Evolutionary conservation across 2,797 vertebrate genomes (phyloP).

Genomic region (Coranthus polyacanthus): DNA sequence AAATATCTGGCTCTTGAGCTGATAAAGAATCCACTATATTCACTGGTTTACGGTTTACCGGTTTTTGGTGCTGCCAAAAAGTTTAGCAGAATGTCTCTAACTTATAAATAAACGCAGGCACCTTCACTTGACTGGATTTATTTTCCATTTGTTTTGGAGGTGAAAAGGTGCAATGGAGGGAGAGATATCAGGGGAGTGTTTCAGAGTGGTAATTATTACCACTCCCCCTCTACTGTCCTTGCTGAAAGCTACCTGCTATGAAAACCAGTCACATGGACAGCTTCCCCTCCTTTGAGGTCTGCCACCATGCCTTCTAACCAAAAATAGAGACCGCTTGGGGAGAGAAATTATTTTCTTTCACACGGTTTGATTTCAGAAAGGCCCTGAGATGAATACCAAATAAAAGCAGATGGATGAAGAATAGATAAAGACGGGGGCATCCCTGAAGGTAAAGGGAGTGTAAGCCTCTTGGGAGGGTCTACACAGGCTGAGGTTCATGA

Average conservation of each 20-base stretch:
- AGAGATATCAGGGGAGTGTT: neutral
- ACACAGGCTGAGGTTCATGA: slow-evolving; percentile 10
- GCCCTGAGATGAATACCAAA: slow-evolving; percentile 22
- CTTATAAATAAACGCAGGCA: too few relatives aligned
- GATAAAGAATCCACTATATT: too few relatives aligned
- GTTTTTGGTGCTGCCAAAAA: too few relatives aligned
- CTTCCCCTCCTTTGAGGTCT: slow-evolving; percentile 21
- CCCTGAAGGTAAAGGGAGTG: slow-evolving; percentile 4
- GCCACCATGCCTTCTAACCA: slow-evolving; percentile 29
- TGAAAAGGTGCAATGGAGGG: neutral
- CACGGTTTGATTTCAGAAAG: slow-evolving; percentile 19
- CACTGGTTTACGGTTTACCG: too few relatives aligned
- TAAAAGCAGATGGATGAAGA: slow-evolving; percentile 28
- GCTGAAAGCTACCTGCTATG: slow-evolving; percentile 5
- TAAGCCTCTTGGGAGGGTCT: neutral
- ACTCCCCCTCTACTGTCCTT: neutral
- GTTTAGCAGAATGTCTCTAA: too few relatives aligned
- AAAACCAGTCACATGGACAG: slow-evolving; percentile 17
- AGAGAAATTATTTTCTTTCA: slow-evolving; percentile 37
- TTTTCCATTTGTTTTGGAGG: neutral
- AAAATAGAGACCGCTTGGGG: neutral
- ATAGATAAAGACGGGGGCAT: neutral
- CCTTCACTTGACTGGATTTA: neutral
- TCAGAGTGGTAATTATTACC: slow-evolving; percentile 26
- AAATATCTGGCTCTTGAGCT: too few relatives aligned